Conservation (phyloP, 92 coral and sea anemone species). For the Palythoa grandiflora region DNA sequence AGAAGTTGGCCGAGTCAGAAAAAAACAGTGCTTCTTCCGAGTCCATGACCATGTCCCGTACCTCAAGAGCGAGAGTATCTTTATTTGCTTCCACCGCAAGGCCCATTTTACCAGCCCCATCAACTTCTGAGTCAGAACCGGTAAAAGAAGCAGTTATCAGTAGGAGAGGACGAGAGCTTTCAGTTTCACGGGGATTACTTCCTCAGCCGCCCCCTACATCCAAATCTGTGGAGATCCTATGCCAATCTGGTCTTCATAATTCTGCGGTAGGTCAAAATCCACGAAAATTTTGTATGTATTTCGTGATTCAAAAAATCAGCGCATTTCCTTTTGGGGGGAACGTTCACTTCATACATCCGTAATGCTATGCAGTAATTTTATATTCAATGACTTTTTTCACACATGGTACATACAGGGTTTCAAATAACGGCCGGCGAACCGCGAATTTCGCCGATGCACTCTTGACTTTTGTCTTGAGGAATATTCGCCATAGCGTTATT, state of each 20-base stretch:
- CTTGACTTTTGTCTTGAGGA: not conserved
- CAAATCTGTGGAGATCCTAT: slow-evolving; percentile 7
- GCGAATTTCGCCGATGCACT: too few species aligned
- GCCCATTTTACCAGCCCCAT: slow-evolving; percentile 29
- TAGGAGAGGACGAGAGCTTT: slow-evolving; percentile 8
- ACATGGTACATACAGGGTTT: not conserved
- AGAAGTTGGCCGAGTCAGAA: slow-evolving; percentile 23
- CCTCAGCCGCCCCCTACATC: slow-evolving; percentile 1
- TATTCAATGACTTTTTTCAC: not conserved
- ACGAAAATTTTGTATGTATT: not conserved
- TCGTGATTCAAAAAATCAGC: slow-evolving; percentile 8
- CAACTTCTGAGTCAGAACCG: slow-evolving; percentile 14
- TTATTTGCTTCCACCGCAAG: not conserved
- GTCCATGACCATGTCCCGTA: not conserved
- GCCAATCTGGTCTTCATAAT: not conserved
- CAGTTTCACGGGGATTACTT: not conserved
- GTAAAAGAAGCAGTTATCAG: not conserved
- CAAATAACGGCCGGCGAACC: not conserved
- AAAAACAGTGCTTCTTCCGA: slow-evolving; percentile 18
- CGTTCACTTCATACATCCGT: slow-evolving; percentile 20
- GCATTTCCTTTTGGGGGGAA: slow-evolving; percentile 17
- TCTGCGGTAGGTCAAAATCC: slow-evolving; percentile 19
- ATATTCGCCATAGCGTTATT: too few species aligned
- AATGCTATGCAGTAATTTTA: not conserved
- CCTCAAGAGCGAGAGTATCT: not conserved